Conservation (phyloP, 2,888 invertebrate species). For the Limnephilus marmoratus region DNA sequence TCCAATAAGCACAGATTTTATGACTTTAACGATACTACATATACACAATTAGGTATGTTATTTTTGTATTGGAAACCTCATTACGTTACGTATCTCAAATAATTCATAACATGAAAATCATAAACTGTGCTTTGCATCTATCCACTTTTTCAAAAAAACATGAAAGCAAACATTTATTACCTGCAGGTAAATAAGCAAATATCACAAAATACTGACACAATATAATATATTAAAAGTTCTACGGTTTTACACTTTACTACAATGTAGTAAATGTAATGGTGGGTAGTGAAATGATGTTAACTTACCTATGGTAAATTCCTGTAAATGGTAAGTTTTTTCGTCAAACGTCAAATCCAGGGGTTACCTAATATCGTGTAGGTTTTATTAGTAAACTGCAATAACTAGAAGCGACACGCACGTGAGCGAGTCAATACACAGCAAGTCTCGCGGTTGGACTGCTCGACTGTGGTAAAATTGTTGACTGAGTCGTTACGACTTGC, state of each 20-base stretch:
- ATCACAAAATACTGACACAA: background rate
- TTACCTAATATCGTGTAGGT: background rate
- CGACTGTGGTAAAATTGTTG: background rate
- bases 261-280: background rate
- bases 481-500: background rate
- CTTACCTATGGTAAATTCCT: background rate
- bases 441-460: slow-evolving; percentile 7
- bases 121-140: no score
- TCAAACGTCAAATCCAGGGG: background rate
- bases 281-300: background rate
- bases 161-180: background rate
- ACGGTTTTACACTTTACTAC: background rate
- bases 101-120: background rate
- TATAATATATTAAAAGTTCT: background rate
- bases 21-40: background rate
- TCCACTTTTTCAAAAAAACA: no score
- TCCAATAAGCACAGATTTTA: background rate
- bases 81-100: background rate
- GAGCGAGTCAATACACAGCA: slow-evolving; percentile 17
- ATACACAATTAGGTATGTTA: no score
- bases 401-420: slow-evolving; percentile 13
- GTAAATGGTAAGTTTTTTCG: background rate
- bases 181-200: no score
- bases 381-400: slow-evolving; percentile 16
- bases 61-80: background rate